Conservation (phyloP, 2,113 vertebrate species). For the Phalacrocorax carbo region DNA sequence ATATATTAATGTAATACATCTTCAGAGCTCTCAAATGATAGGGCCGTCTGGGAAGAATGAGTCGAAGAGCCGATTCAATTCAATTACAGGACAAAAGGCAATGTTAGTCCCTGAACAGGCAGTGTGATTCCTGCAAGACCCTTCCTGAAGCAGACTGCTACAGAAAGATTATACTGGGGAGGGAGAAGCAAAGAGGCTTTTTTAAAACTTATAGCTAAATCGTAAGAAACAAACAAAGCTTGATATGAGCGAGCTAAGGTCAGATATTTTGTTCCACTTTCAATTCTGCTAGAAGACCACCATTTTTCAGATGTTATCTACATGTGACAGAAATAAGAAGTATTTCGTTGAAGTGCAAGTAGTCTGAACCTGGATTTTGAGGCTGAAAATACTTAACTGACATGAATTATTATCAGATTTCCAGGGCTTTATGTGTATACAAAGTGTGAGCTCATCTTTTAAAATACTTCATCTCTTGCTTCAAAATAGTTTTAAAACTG, state of each 20-base stretch:
- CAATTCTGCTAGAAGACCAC: background rate
- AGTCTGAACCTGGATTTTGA: background rate
- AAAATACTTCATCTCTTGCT: background rate
- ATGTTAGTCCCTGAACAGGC: background rate
- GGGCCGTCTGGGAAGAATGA: constrained; percentile 31
- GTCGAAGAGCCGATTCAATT: constrained; percentile 5
- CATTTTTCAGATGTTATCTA: background rate
- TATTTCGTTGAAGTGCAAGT: background rate
- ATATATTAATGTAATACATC: constrained; percentile 61
- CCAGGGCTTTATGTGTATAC: background rate
- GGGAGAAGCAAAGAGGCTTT: background rate
- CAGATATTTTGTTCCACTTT: background rate
- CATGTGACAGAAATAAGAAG: background rate
- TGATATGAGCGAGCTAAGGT: background rate
- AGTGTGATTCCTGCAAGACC: background rate
- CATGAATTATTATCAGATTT: background rate
- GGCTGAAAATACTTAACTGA: background rate
- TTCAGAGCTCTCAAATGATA: constrained; percentile 37
- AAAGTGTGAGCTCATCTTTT: background rate
- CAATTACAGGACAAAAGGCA: constrained; percentile 49
- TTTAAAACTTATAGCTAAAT: background rate
- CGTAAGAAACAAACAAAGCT: background rate
- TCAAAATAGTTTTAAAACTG: background rate
- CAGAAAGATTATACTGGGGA: background rate
- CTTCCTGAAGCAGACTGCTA: background rate